Percentiles rank a stretch among this genome's conserved stretches.
Evolutionary conservation across 2,113 vertebrate genomes (phyloP).

Genomic region (Eclectus roratus): DNA sequence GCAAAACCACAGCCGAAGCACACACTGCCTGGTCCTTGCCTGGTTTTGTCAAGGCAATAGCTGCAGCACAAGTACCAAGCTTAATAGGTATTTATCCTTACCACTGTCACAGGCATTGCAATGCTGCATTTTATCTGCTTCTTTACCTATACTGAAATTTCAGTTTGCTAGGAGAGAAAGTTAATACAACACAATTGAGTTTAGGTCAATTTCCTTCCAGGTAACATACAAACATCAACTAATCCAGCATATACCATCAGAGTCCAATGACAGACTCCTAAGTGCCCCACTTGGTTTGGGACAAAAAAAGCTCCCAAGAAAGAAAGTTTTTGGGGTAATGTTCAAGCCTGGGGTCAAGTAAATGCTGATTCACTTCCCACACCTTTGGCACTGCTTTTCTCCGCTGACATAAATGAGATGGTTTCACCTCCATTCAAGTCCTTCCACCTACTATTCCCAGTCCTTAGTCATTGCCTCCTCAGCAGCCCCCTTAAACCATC

Average conservation of each 20-base stretch:
- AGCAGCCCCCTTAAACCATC: slow-evolving; percentile 39
- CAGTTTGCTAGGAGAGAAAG: not conserved
- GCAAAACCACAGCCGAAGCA: not conserved
- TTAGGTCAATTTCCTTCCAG: not conserved
- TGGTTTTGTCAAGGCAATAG: not conserved
- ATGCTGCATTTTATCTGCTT: not conserved
- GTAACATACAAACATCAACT: not conserved
- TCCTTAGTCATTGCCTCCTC: slow-evolving; percentile 24
- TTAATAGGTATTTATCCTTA: not conserved
- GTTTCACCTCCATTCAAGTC: slow-evolving; percentile 13
- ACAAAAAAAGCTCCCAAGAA: not conserved
- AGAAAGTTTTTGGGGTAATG: not conserved
- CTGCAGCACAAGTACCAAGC: not conserved
- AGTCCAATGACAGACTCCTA: not conserved
- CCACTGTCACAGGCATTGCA: not conserved
- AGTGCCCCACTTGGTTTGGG: not conserved
- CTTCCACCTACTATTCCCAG: slow-evolving; percentile 25
- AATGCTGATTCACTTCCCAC: not conserved
- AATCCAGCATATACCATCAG: not conserved
- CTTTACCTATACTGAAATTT: not conserved
- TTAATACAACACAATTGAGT: not conserved
- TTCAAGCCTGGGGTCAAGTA: not conserved
- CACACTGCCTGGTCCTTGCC: not conserved
- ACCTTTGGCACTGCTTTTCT: not conserved
- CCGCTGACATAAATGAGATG: not conserved